Evolutionary conservation across 2,113 vertebrate genomes (phyloP).

Genomic region (Rhinogobius similis): DNA sequence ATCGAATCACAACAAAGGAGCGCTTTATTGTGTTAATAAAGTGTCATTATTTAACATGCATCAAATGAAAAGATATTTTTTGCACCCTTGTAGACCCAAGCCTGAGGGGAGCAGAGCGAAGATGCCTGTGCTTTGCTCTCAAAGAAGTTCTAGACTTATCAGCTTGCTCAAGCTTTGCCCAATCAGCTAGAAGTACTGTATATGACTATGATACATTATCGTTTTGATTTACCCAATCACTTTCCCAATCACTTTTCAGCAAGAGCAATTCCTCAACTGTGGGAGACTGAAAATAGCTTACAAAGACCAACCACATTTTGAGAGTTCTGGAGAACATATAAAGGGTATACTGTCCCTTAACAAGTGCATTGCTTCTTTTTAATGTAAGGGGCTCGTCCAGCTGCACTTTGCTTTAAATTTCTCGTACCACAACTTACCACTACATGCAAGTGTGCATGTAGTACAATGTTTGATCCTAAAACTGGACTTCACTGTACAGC

Average conservation of each 20-base stretch:
- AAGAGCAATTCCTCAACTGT: too few relatives aligned
- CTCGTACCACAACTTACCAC: conserved; percentile 19
- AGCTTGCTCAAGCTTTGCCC: not conserved
- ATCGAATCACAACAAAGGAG: not conserved
- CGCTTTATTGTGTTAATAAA: too few relatives aligned
- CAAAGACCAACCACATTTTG: conserved; percentile 46
- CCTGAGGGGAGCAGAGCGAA: too few relatives aligned
- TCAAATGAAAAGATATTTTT: too few relatives aligned
- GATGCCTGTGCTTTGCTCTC: too few relatives aligned
- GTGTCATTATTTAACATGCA: too few relatives aligned
- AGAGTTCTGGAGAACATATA: conserved; percentile 57
- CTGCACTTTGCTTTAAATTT: conserved; percentile 41
- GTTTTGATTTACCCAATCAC: not conserved
- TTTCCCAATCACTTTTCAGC: too few relatives aligned
- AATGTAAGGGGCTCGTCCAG: conserved; percentile 51
- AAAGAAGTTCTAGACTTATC: not conserved
- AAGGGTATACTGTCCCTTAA: conserved; percentile 55
- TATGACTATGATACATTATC: not conserved
- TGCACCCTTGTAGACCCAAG: too few relatives aligned
- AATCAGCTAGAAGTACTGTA: not conserved
- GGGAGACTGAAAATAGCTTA: conserved; percentile 38
- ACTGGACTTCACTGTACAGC: conserved; percentile 35
- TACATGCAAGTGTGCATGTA: conserved; percentile 26
- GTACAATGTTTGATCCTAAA: conserved; percentile 18
- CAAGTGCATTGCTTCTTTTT: conserved; percentile 45